Evolutionary conservation across 2,888 invertebrate genomes (phyloP).

Genomic region (Aricia artaxerxes): DNA sequence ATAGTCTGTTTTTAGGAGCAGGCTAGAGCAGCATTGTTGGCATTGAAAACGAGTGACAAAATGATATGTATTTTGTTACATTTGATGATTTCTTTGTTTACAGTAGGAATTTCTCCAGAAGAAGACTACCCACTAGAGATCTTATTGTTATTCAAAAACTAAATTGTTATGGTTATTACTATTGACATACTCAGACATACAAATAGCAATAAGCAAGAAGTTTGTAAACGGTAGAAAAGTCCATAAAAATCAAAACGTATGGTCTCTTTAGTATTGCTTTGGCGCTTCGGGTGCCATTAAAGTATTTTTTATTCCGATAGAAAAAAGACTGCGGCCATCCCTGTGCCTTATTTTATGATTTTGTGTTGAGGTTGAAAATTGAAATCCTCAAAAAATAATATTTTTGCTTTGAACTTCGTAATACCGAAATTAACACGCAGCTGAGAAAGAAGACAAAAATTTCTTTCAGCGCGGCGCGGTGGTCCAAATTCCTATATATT

Average conservation of each 20-base stretch:
- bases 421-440: background rate
- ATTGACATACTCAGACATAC: background rate
- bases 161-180: background rate
- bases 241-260: background rate
- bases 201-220: background rate
- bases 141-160: background rate
- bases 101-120: too few species aligned
- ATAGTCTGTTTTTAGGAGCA: too few species aligned
- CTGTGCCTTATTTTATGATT: background rate
- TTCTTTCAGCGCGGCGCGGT: too few species aligned
- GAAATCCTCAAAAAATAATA: background rate
- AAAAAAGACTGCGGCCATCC: conserved; percentile 36
- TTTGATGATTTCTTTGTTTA: too few species aligned
- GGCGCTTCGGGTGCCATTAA: conserved; percentile 54
- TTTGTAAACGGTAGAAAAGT: background rate
- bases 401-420: background rate
- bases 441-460: too few species aligned
- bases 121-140: background rate
- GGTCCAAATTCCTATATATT: too few species aligned
- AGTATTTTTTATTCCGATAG: conserved; percentile 50
- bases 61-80: too few species aligned
- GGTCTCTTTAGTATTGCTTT: background rate
- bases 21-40: too few species aligned
- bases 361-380: background rate
- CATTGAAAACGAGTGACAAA: too few species aligned